Evolutionary conservation across 2,113 vertebrate species (phyloP), one percentile per base, ranked within the genome.

Genomic region (Sciurus niger): DNA sequence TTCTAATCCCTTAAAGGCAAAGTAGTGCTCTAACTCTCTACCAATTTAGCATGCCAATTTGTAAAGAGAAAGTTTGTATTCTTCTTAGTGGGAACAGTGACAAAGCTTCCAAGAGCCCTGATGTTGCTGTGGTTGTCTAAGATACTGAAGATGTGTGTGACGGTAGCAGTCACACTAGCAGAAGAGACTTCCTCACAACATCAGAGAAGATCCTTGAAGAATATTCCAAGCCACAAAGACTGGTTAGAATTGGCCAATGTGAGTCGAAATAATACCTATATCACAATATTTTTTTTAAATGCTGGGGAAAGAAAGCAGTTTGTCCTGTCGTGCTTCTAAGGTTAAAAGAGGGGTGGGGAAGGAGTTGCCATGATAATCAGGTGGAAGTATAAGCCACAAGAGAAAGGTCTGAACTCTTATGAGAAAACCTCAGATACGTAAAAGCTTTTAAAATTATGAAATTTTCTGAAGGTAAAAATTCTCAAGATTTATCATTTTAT

Each of bases 1-100:
- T 76, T 55, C 55, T 84, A 63, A 63, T 28, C 82, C 58, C 65
- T 74, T n/a, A 34, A 93, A 90, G 60, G 40, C 60, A 95, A 17
- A 87, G 6, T 60, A 77, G 24, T 58, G 30, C 28, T 30, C n/a
- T 70, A 1, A 34, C 32, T 74, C 25, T 70, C 34, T 16, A 67
- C 68, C 65, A 16, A 85, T 28, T 76, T 77, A 73, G 12, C 24
- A 51, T 51, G 4, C 0, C 58, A 89, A 77, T 68, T 46, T 80
- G 17, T 89, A 46, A 89, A 67, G 6, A 58, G 60, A 85, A 89
- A 53, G 1, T 24, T 46, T 91, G 1, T 70, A 88, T 55, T 74
- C 37, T n/a, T 84, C 63, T 13, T 53, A 32, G 37, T 51, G 17
- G 20, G 37, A 95, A 93, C 6, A 89, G 22, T 67, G 58, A 80